These are phyloP conservation scores for Cristatella mucedo DNA, from an alignment of 2,888 invertebrate species.

Conservation along the genomic window DNA sequence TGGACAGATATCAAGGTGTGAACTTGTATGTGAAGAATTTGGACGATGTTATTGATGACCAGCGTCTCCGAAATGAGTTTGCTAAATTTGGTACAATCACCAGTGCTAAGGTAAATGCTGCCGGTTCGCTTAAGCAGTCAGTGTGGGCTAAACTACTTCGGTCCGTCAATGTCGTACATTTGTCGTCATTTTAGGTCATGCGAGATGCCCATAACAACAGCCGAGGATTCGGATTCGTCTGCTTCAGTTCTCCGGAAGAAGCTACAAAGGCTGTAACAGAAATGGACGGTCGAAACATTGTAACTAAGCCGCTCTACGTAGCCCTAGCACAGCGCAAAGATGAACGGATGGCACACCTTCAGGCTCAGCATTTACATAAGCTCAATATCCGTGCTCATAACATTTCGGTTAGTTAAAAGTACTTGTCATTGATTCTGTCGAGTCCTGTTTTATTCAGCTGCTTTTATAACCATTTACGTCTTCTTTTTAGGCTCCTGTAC, in stretches of 20 bases:
- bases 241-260: conserved; percentile 91
- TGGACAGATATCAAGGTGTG: conserved; percentile 69
- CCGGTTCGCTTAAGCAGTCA: too few species aligned
- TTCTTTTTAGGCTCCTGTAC: too few species aligned
- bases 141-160: too few species aligned
- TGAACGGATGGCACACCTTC: conserved; percentile 91
- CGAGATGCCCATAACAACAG: conserved; percentile 48
- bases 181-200: conserved; percentile 14
- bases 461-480: too few species aligned
- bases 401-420: too few species aligned
- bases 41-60: conserved; percentile 94
- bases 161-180: too few species aligned
- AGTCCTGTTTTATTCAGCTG: too few species aligned
- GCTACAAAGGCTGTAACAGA: conserved; percentile 98
- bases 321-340: conserved; percentile 97
- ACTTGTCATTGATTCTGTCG: too few species aligned
- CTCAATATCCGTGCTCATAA: too few species aligned
- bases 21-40: conserved; percentile 98
- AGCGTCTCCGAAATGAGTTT: conserved; percentile 84
- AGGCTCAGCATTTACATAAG: conserved; percentile 94
- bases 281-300: conserved; percentile 94
- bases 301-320: conserved; percentile 91
- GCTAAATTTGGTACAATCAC: conserved; percentile 90
- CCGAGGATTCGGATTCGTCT: conserved; percentile 92
- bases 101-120: conserved; percentile 82